Evolutionary conservation across 2,888 invertebrate genomes (phyloP).

Genomic region (Agriopis leucophaearia): DNA sequence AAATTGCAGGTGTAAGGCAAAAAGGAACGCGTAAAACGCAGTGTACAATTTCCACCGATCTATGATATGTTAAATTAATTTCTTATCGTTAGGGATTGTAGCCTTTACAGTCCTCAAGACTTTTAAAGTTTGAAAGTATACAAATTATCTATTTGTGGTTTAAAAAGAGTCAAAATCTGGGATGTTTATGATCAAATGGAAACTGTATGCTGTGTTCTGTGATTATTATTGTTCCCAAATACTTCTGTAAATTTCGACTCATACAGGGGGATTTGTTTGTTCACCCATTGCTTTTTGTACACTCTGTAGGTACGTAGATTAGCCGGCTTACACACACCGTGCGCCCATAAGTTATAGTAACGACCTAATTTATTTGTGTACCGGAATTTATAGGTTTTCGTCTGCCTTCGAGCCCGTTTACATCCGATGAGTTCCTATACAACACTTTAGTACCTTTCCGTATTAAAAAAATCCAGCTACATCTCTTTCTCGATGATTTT

Average conservation of each 20-base stretch:
- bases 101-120: too few species aligned
- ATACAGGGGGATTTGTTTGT: conserved; percentile 3
- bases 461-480: conserved; percentile 8
- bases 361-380: conserved; percentile 56
- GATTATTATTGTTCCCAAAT: not conserved
- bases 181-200: too few species aligned
- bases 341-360: conserved; percentile 54
- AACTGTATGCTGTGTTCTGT: not conserved
- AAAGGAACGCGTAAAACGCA: too few species aligned
- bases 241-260: not conserved
- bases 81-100: too few species aligned
- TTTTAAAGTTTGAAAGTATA: too few species aligned
- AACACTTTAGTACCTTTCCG: conserved; percentile 12
- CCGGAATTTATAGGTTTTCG: conserved; percentile 42
- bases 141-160: too few species aligned
- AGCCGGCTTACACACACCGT: conserved; percentile 41
- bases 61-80: too few species aligned
- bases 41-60: too few species aligned
- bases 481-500: not conserved
- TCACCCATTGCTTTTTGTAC: conserved; percentile 30
- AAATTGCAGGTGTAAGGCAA: too few species aligned
- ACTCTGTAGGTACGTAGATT: conserved; percentile 29
- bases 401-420: conserved; percentile 30
- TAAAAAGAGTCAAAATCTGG: too few species aligned
- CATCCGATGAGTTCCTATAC: conserved; percentile 12